A percentile compares a stretch with the other conserved stretches of the same genome.
phyloP scores from a whole-genome alignment of 2,888 invertebrate species.

The Limnephilus auricula region DNA sequence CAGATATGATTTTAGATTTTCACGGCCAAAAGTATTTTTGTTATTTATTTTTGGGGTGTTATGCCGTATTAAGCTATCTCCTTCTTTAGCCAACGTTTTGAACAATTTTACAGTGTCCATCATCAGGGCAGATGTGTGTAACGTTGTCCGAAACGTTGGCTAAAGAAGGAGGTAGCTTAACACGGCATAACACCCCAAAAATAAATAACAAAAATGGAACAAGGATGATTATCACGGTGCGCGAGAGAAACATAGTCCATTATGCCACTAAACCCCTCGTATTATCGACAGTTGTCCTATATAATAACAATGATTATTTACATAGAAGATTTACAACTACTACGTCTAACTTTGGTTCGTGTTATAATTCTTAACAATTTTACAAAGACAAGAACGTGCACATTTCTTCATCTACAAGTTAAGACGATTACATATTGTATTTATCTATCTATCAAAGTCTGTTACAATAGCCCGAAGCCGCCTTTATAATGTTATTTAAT shows the following conservation, averaged over 20 bases:
- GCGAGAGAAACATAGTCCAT: not conserved
- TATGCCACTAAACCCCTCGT: not conserved
- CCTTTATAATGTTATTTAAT: not conserved
- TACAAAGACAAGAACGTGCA: constrained; percentile 4
- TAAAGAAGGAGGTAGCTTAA: too few relatives aligned
- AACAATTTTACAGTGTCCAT: too few relatives aligned
- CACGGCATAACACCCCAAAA: too few relatives aligned
- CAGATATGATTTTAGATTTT: too few relatives aligned
- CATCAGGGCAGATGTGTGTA: too few relatives aligned
- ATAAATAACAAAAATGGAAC: too few relatives aligned
- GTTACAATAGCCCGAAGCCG: not conserved
- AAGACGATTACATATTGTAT: not conserved
- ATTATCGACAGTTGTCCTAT: constrained; percentile 24
- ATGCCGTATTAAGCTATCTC: too few relatives aligned
- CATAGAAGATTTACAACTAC: constrained; percentile 8
- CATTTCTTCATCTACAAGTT: not conserved
- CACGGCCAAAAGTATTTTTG: too few relatives aligned
- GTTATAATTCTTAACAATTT: not conserved
- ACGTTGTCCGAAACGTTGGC: too few relatives aligned
- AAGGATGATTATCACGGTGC: not conserved
- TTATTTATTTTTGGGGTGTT: too few relatives aligned
- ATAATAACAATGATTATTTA: constrained; percentile 31
- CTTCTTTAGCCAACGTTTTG: too few relatives aligned
- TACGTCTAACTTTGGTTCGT: constrained; percentile 31
- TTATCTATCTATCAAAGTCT: not conserved